Evolutionary conservation across 2,888 invertebrate genomes (phyloP).

Genomic region (Monopis laevigella): DNA sequence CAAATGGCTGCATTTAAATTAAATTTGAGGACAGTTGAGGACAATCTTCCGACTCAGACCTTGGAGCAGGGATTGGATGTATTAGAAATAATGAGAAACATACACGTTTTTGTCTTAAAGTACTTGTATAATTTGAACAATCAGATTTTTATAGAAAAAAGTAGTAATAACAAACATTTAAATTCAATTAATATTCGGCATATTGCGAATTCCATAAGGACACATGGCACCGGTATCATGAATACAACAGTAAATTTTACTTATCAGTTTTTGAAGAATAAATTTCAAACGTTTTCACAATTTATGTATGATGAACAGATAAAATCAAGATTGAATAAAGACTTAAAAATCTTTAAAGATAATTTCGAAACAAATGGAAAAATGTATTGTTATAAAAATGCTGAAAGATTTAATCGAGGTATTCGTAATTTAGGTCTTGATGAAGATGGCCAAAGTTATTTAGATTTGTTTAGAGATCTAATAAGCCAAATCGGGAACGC

Average conservation of each 20-base stretch:
- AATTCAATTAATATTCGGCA: conserved; percentile 96
- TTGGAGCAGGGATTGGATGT: conserved; percentile 97
- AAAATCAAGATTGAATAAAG: conserved; percentile 91
- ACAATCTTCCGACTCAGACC: conserved; percentile 95
- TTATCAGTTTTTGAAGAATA: conserved; percentile 92
- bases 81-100: conserved; percentile 95
- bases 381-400: conserved; percentile 87
- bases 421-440: conserved; percentile 88
- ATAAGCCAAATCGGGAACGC: conserved; percentile 97
- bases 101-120: conserved; percentile 92
- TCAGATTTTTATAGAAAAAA: conserved; percentile 94
- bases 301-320: conserved; percentile 98
- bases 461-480: conserved; percentile 92
- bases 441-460: conserved; percentile 83
- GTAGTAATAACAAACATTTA: conserved; percentile 90
- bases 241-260: conserved; percentile 94
- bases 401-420: conserved; percentile 92
- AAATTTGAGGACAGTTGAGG: conserved; percentile 83
- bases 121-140: conserved; percentile 96
- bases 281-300: conserved; percentile 94
- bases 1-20: conserved; percentile 89
- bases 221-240: conserved; percentile 96
- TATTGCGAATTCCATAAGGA: conserved; percentile 95
- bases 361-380: conserved; percentile 71
- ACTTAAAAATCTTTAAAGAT: conserved; percentile 84